phyloP scores from a whole-genome alignment of 2,888 invertebrate genomes.

The Andrena chrysosceles region DNA sequence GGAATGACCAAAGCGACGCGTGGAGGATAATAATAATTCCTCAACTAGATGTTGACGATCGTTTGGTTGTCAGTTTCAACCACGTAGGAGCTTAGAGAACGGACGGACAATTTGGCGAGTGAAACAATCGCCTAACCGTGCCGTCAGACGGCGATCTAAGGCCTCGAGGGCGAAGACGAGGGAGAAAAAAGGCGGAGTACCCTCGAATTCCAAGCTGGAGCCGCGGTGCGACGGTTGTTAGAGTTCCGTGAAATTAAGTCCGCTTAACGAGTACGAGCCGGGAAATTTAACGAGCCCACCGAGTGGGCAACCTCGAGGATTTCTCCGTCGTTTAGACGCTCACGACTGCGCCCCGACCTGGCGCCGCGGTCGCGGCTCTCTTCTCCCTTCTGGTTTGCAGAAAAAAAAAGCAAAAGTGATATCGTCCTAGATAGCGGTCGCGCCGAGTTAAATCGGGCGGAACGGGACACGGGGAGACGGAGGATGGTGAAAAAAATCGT shows the following conservation, averaged over 20 bases:
- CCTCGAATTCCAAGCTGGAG: constrained; percentile 47
- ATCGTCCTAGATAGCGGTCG: constrained; percentile 38
- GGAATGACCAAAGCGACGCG: too few relatives aligned
- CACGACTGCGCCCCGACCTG: constrained; percentile 9
- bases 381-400: not conserved
- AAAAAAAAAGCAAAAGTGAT: constrained; percentile 22
- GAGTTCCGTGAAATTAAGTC: constrained; percentile 66
- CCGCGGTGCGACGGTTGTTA: constrained; percentile 59
- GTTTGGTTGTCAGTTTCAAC: not conserved
- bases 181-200: not conserved
- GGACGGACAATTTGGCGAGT: not conserved
- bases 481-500: not conserved
- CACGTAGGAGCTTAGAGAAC: not conserved
- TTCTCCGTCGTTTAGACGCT: constrained; percentile 35
- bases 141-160: constrained; percentile 1
- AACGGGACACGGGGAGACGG: constrained; percentile 3
- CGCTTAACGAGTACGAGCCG: constrained; percentile 62
- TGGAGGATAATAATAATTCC: too few relatives aligned
- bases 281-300: constrained; percentile 56
- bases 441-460: constrained; percentile 43
- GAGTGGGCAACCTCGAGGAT: constrained; percentile 12
- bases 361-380: not conserved
- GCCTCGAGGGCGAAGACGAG: not conserved
- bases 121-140: constrained; percentile 29
- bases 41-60: too few relatives aligned